phyloP scores from a whole-genome alignment of 23 tunicate species.

The Clavelina lepadiformis region DNA sequence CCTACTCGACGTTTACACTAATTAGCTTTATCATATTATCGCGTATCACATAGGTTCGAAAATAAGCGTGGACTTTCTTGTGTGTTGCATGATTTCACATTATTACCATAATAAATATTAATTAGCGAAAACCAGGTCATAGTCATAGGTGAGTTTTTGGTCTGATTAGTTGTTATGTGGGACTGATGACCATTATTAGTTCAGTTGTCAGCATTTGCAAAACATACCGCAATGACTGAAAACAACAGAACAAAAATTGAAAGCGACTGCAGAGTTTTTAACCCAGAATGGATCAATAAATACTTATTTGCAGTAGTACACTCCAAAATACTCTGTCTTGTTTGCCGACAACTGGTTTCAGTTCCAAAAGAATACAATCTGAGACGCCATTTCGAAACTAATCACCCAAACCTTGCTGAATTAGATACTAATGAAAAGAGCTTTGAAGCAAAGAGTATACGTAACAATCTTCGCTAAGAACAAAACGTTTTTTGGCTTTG shows the following conservation, averaged over 20 bases:
- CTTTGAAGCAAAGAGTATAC: not conserved
- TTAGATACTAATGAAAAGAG: slow-evolving; percentile 13
- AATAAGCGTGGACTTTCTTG: no score
- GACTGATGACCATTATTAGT: no score
- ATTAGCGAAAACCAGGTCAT: no score
- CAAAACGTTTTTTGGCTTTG: not conserved
- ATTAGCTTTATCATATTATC: no score
- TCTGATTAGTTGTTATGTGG: no score
- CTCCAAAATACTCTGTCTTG: slow-evolving; percentile 5
- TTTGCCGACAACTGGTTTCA: slow-evolving; percentile 9
- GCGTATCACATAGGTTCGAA: no score
- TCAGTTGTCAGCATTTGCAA: no score
- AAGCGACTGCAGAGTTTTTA: slow-evolving; percentile 7
- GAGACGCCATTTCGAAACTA: slow-evolving; percentile 15
- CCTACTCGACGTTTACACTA: no score
- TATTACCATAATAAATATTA: no score
- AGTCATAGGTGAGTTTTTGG: no score
- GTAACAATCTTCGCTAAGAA: slow-evolving; percentile 3
- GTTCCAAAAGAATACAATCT: slow-evolving; percentile 20
- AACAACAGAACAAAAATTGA: not conserved
- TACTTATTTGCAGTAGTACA: not conserved
- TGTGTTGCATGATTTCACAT: no score
- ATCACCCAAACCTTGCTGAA: slow-evolving; percentile 19
- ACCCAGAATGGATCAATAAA: slow-evolving; percentile 17
- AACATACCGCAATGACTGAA: no score